These are phyloP conservation scores for Halisarca cf. caerulea DNA, from an alignment of 37 sponge, comb jelly and placozoan species.

Conservation along the genomic window DNA sequence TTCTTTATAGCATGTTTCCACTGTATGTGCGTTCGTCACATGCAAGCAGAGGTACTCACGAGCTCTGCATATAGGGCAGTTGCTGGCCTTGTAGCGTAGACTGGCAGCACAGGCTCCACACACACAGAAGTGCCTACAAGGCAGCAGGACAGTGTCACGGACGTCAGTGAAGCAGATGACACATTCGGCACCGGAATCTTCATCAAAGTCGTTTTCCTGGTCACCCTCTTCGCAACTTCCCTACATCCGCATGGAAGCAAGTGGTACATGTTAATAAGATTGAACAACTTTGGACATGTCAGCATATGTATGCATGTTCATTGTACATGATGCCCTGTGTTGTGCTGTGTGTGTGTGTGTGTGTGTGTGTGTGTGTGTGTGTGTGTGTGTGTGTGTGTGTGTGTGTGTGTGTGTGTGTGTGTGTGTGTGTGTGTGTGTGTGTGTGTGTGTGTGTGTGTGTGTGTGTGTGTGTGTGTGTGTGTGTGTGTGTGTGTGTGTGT, in stretches of 20 bases:
- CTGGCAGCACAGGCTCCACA: conserved; percentile 71
- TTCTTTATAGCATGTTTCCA: no score
- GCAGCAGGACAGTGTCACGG: conserved; percentile 78
- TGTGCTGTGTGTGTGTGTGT: no score
- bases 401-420: neutral
- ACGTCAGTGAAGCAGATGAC: conserved; percentile 79
- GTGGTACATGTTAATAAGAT: neutral
- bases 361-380: neutral
- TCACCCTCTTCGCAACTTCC: conserved; percentile 34
- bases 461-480: neutral
- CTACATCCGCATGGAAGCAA: no score
- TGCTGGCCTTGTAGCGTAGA: conserved; percentile 81
- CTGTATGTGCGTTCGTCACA: no score
- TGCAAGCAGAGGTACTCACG: conserved; percentile 76
- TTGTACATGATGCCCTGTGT: no score
- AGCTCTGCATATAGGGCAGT: conserved; percentile 86
- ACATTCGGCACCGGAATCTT: conserved; percentile 82
- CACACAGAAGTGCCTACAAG: conserved; percentile 87
- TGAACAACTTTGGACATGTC: neutral
- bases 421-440: neutral
- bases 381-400: neutral
- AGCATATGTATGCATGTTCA: neutral
- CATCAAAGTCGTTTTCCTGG: conserved; percentile 52
- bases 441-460: neutral
- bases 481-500: neutral